These are phyloP conservation scores for Strix uralensis DNA, from an alignment of 2,113 vertebrate genomes.

Conservation along the genomic window DNA sequence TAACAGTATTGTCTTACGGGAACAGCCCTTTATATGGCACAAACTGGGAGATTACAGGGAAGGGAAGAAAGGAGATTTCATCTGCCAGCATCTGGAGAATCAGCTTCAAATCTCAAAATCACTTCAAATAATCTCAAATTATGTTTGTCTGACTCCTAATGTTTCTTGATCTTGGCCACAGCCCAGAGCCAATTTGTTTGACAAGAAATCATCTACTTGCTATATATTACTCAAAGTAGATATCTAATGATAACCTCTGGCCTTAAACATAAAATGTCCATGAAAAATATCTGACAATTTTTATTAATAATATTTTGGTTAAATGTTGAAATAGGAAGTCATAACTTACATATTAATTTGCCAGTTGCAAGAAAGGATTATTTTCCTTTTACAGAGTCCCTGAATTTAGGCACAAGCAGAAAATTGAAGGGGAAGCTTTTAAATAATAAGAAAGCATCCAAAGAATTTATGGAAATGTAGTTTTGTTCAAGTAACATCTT, in stretches of 20 bases:
- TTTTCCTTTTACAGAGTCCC: not conserved
- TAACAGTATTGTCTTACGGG: not conserved
- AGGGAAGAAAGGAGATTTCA: not conserved
- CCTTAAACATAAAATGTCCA: not conserved
- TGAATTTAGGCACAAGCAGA: not conserved
- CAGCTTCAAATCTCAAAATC: not conserved
- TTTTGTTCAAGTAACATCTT: not conserved
- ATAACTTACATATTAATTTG: not conserved
- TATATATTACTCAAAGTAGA: not conserved
- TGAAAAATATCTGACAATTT: not conserved
- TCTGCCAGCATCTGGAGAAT: not conserved
- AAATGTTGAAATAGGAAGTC: not conserved
- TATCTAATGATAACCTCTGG: not conserved
- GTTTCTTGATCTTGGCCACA: not conserved
- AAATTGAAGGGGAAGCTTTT: not conserved
- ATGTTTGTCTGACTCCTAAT: not conserved
- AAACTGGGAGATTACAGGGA: not conserved
- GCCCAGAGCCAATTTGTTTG: not conserved
- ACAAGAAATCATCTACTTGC: not conserved
- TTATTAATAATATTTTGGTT: not conserved
- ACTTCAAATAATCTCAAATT: not conserved
- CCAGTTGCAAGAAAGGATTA: not conserved
- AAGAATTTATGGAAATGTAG: not conserved
- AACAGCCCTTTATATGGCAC: not conserved
- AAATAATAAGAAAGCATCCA: not conserved